Percentiles rank a stretch among this genome's conserved stretches.
These are phyloP conservation scores for Glyptemys insculpta DNA, from an alignment of 2,797 vertebrate genomes.

Conservation along the genomic window DNA sequence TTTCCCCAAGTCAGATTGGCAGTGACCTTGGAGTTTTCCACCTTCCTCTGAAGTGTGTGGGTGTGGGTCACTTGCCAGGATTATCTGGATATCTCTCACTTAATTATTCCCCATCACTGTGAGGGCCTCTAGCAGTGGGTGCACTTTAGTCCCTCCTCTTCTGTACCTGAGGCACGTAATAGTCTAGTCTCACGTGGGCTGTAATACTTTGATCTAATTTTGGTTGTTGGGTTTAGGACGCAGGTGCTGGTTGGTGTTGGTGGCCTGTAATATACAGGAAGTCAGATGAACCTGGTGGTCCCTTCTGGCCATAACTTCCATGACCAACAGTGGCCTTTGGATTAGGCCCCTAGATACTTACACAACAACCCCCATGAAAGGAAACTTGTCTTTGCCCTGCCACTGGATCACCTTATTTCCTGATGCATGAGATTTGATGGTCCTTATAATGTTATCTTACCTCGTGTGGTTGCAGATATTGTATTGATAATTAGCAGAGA, in stretches of 20 bases:
- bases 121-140: too few species aligned
- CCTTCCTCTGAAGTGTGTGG: fast-evolving
- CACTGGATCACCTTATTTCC: neutral
- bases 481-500: too few species aligned
- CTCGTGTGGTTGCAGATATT: too few species aligned
- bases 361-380: neutral
- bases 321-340: neutral
- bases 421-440: too few species aligned
- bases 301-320: neutral
- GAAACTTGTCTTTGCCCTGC: neutral
- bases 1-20: too few species aligned
- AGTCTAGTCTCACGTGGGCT: neutral
- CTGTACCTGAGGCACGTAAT: neutral
- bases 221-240: neutral
- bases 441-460: too few species aligned
- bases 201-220: neutral
- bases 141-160: neutral
- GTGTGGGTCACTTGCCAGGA: fast-evolving
- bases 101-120: too few species aligned
- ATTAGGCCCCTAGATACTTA: neutral
- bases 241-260: neutral
- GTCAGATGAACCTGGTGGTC: neutral
- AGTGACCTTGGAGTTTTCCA: too few species aligned
- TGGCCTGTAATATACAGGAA: neutral
- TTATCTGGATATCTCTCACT: too few species aligned